Conservation (phyloP, 2,888 invertebrate species). For the Muscina levida region DNA sequence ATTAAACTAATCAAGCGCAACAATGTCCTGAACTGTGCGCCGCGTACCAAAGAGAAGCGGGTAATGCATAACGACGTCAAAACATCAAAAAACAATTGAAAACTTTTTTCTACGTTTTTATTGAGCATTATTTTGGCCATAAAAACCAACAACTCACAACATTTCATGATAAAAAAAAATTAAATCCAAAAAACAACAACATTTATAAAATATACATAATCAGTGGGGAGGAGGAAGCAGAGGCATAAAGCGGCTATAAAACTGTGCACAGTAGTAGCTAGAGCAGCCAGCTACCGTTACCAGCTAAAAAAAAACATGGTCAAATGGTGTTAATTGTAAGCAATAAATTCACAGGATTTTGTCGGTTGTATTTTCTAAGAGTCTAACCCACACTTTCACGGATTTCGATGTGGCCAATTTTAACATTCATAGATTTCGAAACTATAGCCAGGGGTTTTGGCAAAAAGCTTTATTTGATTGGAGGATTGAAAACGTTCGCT, state of each 20-base stretch:
- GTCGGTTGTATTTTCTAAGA: slow-evolving; percentile 10
- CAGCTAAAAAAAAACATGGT: slow-evolving; percentile 51
- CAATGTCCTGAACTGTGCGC: slow-evolving; percentile 24
- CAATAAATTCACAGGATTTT: slow-evolving; percentile 67
- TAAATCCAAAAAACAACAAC: slow-evolving; percentile 39
- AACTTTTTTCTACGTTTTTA: slow-evolving; percentile 54
- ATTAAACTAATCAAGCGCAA: slow-evolving; percentile 65
- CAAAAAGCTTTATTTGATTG: background rate
- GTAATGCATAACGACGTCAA: slow-evolving; percentile 20
- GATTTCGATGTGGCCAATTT: background rate
- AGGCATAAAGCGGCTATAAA: slow-evolving; percentile 58
- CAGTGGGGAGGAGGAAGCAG: too few relatives aligned
- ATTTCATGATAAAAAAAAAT: slow-evolving; percentile 1
- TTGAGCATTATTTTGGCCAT: slow-evolving; percentile 37
- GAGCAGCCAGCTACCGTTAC: background rate
- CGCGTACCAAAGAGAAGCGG: background rate
- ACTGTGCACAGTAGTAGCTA: slow-evolving; percentile 37
- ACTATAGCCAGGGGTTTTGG: background rate
- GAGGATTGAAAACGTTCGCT: background rate
- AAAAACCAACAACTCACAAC: slow-evolving; percentile 43
- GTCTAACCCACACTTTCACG: background rate
- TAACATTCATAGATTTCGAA: background rate
- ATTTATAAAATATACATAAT: slow-evolving; percentile 56
- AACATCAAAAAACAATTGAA: slow-evolving; percentile 58
- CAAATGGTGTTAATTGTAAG: slow-evolving; percentile 69